A percentile compares a stretch with the other conserved stretches of the same genome.
These are phyloP conservation scores for Euclidia mi DNA, from an alignment of 2,888 invertebrate species.

Conservation along the genomic window DNA sequence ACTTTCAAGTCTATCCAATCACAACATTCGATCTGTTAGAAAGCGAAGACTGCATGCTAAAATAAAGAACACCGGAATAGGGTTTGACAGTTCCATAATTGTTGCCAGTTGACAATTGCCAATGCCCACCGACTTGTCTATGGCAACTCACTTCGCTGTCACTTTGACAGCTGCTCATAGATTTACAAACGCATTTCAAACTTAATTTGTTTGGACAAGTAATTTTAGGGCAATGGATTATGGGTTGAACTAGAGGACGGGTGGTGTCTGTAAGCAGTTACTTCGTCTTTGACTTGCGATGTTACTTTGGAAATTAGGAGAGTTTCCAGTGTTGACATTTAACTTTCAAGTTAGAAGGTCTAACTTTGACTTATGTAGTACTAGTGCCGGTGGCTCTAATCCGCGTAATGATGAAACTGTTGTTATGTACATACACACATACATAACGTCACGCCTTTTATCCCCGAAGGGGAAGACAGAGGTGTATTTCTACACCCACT, in stretches of 20 bases:
- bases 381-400: too few species aligned
- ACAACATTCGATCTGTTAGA: too few species aligned
- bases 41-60: neutral
- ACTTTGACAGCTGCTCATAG: slow-evolving; percentile 49
- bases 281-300: neutral
- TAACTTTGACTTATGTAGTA: too few species aligned
- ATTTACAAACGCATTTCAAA: slow-evolving; percentile 19
- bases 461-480: too few species aligned
- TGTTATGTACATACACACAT: too few species aligned
- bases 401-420: too few species aligned
- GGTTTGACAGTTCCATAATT: slow-evolving; percentile 45
- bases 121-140: slow-evolving; percentile 27
- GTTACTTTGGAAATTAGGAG: neutral
- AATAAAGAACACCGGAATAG: slow-evolving; percentile 18
- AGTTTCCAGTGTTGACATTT: slow-evolving; percentile 1
- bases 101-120: slow-evolving; percentile 24
- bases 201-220: slow-evolving; percentile 7
- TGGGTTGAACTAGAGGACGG: too few species aligned
- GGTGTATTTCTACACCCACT: too few species aligned
- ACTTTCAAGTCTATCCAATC: too few species aligned
- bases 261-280: too few species aligned
- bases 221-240: slow-evolving; percentile 9
- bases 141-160: slow-evolving; percentile 38
- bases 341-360: neutral
- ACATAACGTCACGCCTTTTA: too few species aligned